These are phyloP conservation scores for Nycticebus coucang DNA, from an alignment of 2,113 vertebrate genomes.

Conservation along the genomic window DNA sequence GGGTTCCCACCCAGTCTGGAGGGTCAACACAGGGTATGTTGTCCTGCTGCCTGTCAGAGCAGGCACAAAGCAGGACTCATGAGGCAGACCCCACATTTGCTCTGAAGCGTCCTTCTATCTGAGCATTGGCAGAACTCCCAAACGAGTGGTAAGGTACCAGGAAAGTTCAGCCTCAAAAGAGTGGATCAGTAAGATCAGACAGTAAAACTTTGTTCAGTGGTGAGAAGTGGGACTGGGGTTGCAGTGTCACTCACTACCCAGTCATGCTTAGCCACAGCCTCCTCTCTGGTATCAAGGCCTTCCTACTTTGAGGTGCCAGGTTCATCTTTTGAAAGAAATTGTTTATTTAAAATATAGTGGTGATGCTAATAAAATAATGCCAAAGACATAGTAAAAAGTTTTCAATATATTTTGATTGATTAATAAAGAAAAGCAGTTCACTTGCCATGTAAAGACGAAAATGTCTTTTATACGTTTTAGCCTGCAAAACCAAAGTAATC, in stretches of 20 bases:
- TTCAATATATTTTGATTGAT: constrained; percentile 13
- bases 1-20: neutral
- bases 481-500: constrained; percentile 10
- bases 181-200: constrained; percentile 13
- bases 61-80: constrained; percentile 6
- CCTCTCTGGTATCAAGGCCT: neutral
- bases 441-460: neutral
- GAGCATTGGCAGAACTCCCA: constrained; percentile 40
- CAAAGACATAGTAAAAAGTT: neutral
- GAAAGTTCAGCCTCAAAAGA: constrained; percentile 44
- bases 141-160: constrained; percentile 4
- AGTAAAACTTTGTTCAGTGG: neutral
- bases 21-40: neutral
- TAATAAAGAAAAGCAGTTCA: neutral
- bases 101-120: constrained; percentile 54
- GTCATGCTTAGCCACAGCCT: neutral
- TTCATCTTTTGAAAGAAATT: neutral
- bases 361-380: neutral
- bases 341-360: neutral
- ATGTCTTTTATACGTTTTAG: constrained; percentile 2
- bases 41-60: neutral
- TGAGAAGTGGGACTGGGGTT: neutral
- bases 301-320: neutral
- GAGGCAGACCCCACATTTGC: neutral
- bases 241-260: neutral